phyloP scores from a whole-genome alignment of 2,888 invertebrate genomes.

The Dolichopus griseipennis region DNA sequence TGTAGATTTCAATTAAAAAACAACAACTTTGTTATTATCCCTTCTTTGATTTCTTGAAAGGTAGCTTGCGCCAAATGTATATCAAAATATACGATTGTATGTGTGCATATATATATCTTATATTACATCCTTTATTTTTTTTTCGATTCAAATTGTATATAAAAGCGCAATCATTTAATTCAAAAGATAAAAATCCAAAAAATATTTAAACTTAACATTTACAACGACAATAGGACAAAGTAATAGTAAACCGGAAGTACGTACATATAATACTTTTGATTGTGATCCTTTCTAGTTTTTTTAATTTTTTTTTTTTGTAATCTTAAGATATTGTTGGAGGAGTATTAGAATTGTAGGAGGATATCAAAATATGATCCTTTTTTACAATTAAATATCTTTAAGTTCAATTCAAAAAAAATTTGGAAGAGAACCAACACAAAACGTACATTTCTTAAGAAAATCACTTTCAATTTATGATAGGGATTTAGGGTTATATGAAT shows the following conservation, averaged over 20 bases:
- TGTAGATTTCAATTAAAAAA: background rate
- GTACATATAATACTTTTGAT: background rate
- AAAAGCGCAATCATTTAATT: background rate
- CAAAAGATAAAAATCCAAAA: too few species aligned
- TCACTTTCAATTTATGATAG: too few species aligned
- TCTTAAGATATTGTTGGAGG: too few species aligned
- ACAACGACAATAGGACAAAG: background rate
- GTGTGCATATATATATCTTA: background rate
- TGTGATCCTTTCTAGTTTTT: too few species aligned
- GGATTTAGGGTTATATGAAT: too few species aligned
- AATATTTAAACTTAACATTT: background rate
- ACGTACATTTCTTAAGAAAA: too few species aligned
- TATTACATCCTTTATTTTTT: too few species aligned
- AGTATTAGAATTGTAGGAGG: background rate
- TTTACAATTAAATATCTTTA: background rate
- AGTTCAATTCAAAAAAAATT: too few species aligned
- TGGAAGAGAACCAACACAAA: too few species aligned
- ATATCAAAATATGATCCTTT: background rate
- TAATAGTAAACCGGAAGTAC: conserved; percentile 1
- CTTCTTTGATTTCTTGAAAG: background rate
- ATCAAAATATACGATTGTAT: too few species aligned
- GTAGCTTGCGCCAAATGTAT: background rate
- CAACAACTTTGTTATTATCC: background rate
- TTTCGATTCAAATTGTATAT: background rate
- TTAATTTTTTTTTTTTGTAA: too few species aligned